These are phyloP conservation scores for Ylistrum balloti DNA, from an alignment of 1,140 invertebrate genomes.

Conservation along the genomic window DNA sequence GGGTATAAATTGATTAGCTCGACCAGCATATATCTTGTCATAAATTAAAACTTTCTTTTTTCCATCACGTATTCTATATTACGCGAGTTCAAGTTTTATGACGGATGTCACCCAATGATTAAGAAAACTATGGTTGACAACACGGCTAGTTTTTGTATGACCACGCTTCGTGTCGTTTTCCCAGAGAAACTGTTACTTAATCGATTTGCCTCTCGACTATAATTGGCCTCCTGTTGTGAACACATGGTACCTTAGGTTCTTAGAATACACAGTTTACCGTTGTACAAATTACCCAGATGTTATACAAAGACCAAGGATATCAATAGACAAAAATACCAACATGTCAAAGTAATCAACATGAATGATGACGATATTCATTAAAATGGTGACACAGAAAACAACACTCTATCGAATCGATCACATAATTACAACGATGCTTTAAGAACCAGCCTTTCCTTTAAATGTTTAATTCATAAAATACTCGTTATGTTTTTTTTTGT, in stretches of 20 bases:
- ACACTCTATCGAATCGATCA: no score
- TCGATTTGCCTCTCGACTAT: neutral
- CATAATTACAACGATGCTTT: no score
- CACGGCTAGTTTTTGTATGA: neutral
- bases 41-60: neutral
- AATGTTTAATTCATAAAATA: no score
- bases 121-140: slow-evolving; percentile 7
- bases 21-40: slow-evolving; percentile 26
- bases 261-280: neutral
- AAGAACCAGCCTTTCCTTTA: no score
- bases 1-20: slow-evolving; percentile 24
- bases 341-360: no score
- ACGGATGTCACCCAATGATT: neutral
- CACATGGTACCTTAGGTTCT: neutral
- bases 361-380: no score
- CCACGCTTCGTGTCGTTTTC: slow-evolving; percentile 1
- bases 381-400: no score
- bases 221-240: neutral
- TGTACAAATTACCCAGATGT: neutral
- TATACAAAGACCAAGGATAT: no score
- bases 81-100: neutral
- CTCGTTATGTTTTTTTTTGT: no score
- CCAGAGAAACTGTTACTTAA: neutral
- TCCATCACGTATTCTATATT: neutral
- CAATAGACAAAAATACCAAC: no score